These are phyloP conservation scores for Otus sunia DNA, from an alignment of 2,113 vertebrate genomes.

Conservation along the genomic window DNA sequence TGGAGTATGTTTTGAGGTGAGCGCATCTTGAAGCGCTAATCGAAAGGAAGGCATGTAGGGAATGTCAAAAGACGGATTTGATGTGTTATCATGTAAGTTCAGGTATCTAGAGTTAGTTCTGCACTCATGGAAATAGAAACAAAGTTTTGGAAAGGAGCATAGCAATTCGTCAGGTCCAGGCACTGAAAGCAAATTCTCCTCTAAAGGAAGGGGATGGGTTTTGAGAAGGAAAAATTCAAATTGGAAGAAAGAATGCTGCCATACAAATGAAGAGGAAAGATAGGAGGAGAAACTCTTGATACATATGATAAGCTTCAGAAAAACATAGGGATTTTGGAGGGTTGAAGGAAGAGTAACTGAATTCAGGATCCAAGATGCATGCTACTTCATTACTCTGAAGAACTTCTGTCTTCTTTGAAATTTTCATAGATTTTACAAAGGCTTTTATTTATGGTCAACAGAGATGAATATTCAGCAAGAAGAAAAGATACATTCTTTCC, in stretches of 20 bases:
- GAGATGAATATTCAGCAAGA: neutral
- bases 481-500: neutral
- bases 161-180: neutral
- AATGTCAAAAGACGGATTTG: neutral
- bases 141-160: neutral
- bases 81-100: neutral
- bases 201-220: neutral
- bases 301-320: neutral
- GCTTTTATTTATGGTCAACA: conserved; percentile 4
- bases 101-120: neutral
- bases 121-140: neutral
- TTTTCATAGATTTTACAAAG: neutral
- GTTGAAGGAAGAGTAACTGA: neutral
- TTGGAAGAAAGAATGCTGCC: neutral
- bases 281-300: neutral
- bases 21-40: neutral
- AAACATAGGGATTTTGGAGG: neutral
- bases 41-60: neutral
- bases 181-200: neutral
- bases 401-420: neutral
- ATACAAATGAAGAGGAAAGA: neutral
- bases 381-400: neutral
- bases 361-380: neutral
- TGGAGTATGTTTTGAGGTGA: neutral
- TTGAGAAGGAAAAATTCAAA: neutral